Evolutionary conservation across 2,113 vertebrate species (phyloP).

Genomic region (Mirza zaza): DNA sequence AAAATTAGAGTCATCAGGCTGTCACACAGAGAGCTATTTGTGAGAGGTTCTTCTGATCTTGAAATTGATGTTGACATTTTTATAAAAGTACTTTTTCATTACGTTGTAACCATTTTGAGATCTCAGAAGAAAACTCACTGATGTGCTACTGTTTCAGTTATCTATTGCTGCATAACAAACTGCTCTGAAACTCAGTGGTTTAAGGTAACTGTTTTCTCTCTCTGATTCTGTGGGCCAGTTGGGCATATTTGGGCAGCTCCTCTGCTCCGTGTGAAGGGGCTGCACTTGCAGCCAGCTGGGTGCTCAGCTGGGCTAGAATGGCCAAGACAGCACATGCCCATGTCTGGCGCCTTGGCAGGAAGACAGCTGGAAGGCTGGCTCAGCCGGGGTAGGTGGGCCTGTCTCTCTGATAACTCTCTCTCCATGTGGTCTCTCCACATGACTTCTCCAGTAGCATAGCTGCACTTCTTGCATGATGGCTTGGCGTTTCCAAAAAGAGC

Average conservation of each 20-base stretch:
- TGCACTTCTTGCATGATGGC: not conserved
- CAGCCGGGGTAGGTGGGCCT: no score
- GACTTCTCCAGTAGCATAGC: not conserved
- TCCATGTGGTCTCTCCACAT: not conserved
- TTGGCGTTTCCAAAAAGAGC: not conserved
- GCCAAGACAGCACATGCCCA: rapidly evolving
- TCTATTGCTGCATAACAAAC: not conserved
- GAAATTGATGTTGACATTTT: not conserved
- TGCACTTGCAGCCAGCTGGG: not conserved
- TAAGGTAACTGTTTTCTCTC: not conserved
- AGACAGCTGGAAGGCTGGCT: not conserved
- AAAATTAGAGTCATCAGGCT: not conserved
- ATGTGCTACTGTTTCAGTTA: not conserved
- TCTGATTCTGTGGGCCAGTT: not conserved
- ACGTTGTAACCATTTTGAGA: not conserved
- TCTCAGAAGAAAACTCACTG: not conserved
- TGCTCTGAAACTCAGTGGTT: not conserved
- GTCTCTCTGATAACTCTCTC: not conserved
- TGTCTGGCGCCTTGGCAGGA: not conserved
- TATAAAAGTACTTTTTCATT: not conserved
- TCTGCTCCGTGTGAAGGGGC: not conserved
- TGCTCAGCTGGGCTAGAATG: not conserved
- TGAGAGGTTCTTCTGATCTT: not conserved
- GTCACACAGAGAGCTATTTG: not conserved
- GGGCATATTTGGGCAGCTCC: not conserved